phyloP scores from a whole-genome alignment of 2,113 vertebrate genomes.

The Ovis aries region ARS-UI_Ramb_v3.0 NC_056064.1:33194001-33194500 shows the following conservation, averaged over 20 bases:
- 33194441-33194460: constrained; percentile 95
- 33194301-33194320: constrained; percentile 79
- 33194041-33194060: background rate
- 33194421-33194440: constrained; percentile 90
- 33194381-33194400: constrained; percentile 77
- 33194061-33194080: background rate
- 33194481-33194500: background rate
- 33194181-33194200: background rate
- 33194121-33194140: background rate
- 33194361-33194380: constrained; percentile 83
- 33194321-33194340: constrained; percentile 84
- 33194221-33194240: background rate
- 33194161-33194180: background rate
- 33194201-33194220: background rate
- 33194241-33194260: background rate
- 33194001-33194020: no score
- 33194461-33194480: constrained; percentile 95
- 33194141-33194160: background rate
- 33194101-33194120: background rate
- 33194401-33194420: constrained; percentile 86
- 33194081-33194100: background rate
- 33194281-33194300: background rate
- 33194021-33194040: no score
- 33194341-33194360: constrained; percentile 86
- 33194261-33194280: background rate